Evolutionary conservation across 1,140 invertebrate genomes (phyloP), one percentile per base, ranked within the genome.

Genomic region (Leptonema lineaticorne): DNA sequence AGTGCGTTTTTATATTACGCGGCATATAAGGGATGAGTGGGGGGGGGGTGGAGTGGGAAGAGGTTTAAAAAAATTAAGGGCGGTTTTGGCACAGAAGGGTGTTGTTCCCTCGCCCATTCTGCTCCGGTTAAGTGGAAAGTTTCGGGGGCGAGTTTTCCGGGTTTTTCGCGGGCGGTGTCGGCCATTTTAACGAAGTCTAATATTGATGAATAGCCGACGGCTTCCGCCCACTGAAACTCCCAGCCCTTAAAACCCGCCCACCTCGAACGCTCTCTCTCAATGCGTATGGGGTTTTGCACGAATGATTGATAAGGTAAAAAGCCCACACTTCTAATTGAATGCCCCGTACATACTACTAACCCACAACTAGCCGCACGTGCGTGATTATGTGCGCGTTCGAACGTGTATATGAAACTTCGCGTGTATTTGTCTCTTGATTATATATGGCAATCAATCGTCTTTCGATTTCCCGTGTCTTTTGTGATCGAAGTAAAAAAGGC

Each of bases 301-400:
- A 69, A 69, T 73, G 71, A 73, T 73, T 73, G 71, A 73, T 73
- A 69, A 73, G 71, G 71, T 63, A 69, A 72, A 69, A 53, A 53
- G 66, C 64, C 66, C 68, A 65, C 68, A 67, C 65, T 63, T 67
- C 68, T 73, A 73, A 73, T 73, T 73, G 71, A 73, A 69, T 67
- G 62, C 68, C 29, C 26, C 29, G 50, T 6, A 7, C n/a, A n/a
- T n/a, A n/a, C n/a, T n/a, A n/a, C n/a, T 37, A 37, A 8, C 33
- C 33, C n/a, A n/a, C 33, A 37, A 9, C 30, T 33, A 5, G 5
- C 30, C 37, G 37, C n/a, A n/a, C n/a, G n/a, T n/a, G 37, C 9
- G 37, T 41, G 11, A 9, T 41, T 41, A 41, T 41, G 37, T 41
- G 11, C 9, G 37, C n/a, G 37, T 41, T 41, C n/a, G n/a, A n/a